phyloP scores from a whole-genome alignment of 2,888 invertebrate species.

The Hipparchia sbordonii region DNA sequence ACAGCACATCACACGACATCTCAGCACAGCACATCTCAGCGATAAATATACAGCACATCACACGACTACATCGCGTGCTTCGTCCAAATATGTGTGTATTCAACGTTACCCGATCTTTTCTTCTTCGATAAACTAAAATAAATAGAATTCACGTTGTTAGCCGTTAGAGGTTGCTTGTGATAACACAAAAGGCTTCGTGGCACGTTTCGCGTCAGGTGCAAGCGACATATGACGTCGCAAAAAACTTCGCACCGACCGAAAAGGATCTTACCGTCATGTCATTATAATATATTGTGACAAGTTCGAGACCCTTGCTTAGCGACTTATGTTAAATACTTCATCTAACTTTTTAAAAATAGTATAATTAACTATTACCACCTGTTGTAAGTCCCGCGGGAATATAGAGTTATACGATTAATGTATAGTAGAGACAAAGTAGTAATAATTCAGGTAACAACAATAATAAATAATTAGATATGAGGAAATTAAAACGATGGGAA shows the following conservation, averaged over 20 bases:
- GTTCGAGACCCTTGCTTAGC: conserved; percentile 7
- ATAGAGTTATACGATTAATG: not conserved
- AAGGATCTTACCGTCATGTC: conserved; percentile 33
- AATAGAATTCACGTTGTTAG: not conserved
- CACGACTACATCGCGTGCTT: no score
- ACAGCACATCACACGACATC: no score
- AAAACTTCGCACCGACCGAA: conserved; percentile 44
- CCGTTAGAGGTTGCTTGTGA: conserved; percentile 4
- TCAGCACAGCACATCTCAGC: no score
- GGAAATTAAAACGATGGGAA: not conserved
- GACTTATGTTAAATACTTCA: not conserved
- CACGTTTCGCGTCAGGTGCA: conserved; percentile 63
- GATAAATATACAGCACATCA: no score
- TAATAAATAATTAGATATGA: not conserved
- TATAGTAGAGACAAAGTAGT: not conserved
- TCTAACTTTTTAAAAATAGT: conserved; percentile 5
- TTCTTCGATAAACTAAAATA: not conserved
- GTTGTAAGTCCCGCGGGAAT: not conserved
- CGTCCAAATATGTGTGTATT: no score
- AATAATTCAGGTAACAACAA: not conserved
- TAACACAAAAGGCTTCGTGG: conserved; percentile 25
- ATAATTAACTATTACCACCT: not conserved
- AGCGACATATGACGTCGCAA: conserved; percentile 58
- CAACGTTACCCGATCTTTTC: no score
- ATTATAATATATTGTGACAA: conserved; percentile 7